Percentiles rank a stretch among this genome's conserved stretches.
These are phyloP conservation scores for Chlorodrepanis virens DNA, from an alignment of 2,113 vertebrate species.

Conservation along the genomic window DNA sequence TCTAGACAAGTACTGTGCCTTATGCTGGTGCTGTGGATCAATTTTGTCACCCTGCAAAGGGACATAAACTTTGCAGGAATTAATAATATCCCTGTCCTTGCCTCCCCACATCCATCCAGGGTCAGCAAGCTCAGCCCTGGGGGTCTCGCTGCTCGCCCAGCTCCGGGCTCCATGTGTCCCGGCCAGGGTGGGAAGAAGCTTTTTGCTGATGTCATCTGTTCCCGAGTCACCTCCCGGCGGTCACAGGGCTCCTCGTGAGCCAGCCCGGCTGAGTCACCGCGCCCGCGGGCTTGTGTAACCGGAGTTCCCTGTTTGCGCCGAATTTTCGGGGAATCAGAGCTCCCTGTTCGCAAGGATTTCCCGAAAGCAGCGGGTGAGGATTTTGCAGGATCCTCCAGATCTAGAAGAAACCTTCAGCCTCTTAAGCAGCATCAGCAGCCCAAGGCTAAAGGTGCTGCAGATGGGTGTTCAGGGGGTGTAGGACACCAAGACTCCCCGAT, in stretches of 20 bases:
- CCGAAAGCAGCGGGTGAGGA: not conserved
- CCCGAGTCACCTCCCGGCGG: not conserved
- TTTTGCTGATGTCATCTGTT: not conserved
- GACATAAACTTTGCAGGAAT: not conserved
- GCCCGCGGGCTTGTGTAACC: not conserved
- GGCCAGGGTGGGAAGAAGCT: not conserved
- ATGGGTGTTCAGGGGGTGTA: not conserved
- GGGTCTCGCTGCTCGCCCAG: not conserved
- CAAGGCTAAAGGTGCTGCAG: not conserved
- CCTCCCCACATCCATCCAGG: not conserved
- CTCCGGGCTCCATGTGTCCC: rapidly evolving
- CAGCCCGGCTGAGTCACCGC: not conserved
- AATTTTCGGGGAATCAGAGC: not conserved
- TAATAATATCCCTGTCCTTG: rapidly evolving
- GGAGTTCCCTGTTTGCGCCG: not conserved
- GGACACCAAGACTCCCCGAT: not conserved
- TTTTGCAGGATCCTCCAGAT: not conserved
- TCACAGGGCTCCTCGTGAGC: not conserved
- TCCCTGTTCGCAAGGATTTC: not conserved
- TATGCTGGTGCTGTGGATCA: not conserved
- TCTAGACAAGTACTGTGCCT: not conserved
- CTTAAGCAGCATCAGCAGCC: not conserved
- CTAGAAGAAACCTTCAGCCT: not conserved
- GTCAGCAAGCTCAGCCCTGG: not conserved
- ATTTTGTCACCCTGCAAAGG: not conserved